phyloP scores from a whole-genome alignment of 1,140 invertebrate genomes.

The Gryllus bimaculatus region DNA sequence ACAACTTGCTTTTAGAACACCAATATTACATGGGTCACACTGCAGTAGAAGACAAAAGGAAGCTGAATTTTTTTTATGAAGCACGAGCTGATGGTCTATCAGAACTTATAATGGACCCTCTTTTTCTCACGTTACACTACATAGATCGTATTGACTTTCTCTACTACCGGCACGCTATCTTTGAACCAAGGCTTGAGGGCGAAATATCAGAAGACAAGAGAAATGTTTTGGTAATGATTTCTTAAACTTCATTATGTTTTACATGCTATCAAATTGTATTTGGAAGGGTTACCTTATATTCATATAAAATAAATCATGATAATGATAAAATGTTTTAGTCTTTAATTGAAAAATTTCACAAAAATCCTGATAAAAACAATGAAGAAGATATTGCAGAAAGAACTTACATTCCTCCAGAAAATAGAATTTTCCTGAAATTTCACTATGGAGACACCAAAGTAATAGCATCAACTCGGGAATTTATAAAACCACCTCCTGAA shows the following conservation, averaged over 20 bases:
- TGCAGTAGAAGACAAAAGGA: conserved; percentile 46
- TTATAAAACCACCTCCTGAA: conserved; percentile 48
- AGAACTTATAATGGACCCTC: conserved; percentile 46
- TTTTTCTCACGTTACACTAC: conserved; percentile 54
- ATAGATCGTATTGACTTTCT: conserved; percentile 51
- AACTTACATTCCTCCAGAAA: conserved; percentile 48
- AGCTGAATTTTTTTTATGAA: conserved; percentile 57
- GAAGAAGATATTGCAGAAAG: conserved; percentile 52
- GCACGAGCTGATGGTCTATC: conserved; percentile 56
- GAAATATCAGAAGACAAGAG: conserved; percentile 34
- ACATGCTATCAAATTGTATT: neutral
- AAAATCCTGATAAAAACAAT: conserved; percentile 42
- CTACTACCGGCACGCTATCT: conserved; percentile 39
- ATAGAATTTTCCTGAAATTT: conserved; percentile 54
- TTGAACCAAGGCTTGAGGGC: conserved; percentile 32
- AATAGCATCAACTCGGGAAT: conserved; percentile 51
- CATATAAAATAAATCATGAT: neutral
- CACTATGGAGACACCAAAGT: conserved; percentile 58
- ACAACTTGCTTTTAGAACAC: conserved; percentile 44
- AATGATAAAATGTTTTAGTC: conserved; percentile 32
- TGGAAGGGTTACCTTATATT: neutral
- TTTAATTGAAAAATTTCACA: conserved; percentile 51
- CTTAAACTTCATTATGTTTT: conserved; percentile 9
- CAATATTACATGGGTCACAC: conserved; percentile 41
- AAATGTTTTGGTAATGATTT: conserved; percentile 35